Evolutionary conservation across 2,797 vertebrate species (phyloP).

Genomic region (Anguilla megastoma): DNA sequence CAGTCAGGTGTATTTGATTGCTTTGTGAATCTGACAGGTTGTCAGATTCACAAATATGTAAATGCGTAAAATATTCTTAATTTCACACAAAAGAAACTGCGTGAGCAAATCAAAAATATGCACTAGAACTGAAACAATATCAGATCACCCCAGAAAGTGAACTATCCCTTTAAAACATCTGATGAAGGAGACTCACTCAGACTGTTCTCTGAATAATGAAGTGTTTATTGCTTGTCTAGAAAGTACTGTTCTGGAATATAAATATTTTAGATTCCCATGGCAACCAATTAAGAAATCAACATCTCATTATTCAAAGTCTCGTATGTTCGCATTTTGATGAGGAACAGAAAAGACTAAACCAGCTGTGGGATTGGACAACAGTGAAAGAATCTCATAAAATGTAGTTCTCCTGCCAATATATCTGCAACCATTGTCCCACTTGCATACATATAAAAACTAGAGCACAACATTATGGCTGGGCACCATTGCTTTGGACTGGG

Average conservation of each 20-base stretch:
- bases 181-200: neutral
- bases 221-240: neutral
- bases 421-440: neutral
- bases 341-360: slow-evolving; percentile 30
- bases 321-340: slow-evolving; percentile 12
- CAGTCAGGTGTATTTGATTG: neutral
- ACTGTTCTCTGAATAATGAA: neutral
- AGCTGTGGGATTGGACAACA: neutral
- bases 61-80: neutral
- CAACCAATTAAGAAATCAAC: slow-evolving; percentile 48
- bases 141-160: neutral
- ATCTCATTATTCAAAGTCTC: slow-evolving; percentile 8
- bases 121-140: neutral
- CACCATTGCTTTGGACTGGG: neutral
- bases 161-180: neutral
- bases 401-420: neutral
- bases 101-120: neutral
- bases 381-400: neutral
- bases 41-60: neutral
- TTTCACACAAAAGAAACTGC: neutral
- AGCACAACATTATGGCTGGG: neutral
- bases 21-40: neutral
- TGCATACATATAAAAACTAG: neutral
- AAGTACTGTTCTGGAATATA: slow-evolving; percentile 37
- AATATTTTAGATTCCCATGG: slow-evolving; percentile 46